phyloP scores from a whole-genome alignment of 2,113 vertebrate species.

The Callocephalon fimbriatum region DNA sequence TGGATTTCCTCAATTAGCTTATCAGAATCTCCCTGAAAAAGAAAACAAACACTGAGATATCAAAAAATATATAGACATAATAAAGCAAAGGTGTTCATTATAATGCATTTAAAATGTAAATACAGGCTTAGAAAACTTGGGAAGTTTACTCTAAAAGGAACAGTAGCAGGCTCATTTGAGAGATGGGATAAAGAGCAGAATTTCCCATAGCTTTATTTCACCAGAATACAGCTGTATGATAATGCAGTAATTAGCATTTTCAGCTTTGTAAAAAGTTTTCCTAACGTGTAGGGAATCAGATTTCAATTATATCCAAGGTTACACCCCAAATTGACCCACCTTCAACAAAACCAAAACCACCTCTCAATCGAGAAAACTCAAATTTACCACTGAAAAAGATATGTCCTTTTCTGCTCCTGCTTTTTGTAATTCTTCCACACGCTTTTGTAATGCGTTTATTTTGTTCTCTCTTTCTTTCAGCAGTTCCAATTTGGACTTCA shows the following conservation, averaged over 20 bases:
- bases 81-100: background rate
- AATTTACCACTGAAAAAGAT: constrained; percentile 59
- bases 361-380: background rate
- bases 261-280: background rate
- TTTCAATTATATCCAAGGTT: background rate
- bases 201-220: background rate
- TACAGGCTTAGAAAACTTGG: background rate
- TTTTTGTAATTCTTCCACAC: constrained; percentile 67
- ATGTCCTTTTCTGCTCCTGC: background rate
- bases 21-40: constrained; percentile 76
- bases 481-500: constrained; percentile 72
- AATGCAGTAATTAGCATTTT: background rate
- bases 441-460: constrained; percentile 77
- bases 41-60: background rate
- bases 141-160: background rate
- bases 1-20: constrained; percentile 82
- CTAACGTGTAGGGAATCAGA: background rate
- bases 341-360: background rate
- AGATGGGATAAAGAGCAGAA: background rate
- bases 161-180: background rate
- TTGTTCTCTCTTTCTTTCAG: constrained; percentile 81
- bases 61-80: background rate
- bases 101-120: background rate
- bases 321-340: background rate
- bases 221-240: background rate